A percentile compares a stretch with the other conserved stretches of the same genome.
Conservation (phyloP, 2,888 invertebrate species). For the Colletes collaris region DNA sequence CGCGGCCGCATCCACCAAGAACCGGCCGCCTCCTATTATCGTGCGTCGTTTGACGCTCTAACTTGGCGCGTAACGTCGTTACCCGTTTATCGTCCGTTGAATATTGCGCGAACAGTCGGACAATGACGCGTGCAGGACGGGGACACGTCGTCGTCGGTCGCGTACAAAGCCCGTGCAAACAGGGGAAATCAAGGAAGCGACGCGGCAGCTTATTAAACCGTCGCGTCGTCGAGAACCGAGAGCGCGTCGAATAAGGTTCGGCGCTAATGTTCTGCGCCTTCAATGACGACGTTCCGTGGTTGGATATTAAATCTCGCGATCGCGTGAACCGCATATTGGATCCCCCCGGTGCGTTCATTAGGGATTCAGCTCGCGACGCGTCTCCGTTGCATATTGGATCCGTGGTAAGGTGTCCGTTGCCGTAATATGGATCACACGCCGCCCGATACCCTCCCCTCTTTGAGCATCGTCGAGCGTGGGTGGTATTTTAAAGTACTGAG, state of each 20-base stretch:
- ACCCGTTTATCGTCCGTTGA: background rate
- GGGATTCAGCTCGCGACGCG: slow-evolving; percentile 6
- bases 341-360: slow-evolving; percentile 28
- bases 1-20: background rate
- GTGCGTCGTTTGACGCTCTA: background rate
- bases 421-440: background rate
- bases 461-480: background rate
- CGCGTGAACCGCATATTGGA: slow-evolving; percentile 41
- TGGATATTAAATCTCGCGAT: slow-evolving; percentile 45
- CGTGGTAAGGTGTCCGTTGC: slow-evolving; percentile 1
- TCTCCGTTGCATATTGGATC: slow-evolving; percentile 7
- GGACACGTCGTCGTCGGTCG: background rate
- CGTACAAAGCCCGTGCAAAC: slow-evolving; percentile 10
- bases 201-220: slow-evolving; percentile 23
- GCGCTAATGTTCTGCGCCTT: slow-evolving; percentile 5
- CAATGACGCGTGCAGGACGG: background rate
- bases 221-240: background rate
- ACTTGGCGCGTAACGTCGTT: background rate
- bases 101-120: background rate
- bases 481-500: too few species aligned
- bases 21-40: background rate
- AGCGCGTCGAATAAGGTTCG: slow-evolving; percentile 4
- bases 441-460: background rate
- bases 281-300: slow-evolving; percentile 34
- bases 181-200: slow-evolving; percentile 1